Conservation (phyloP, 2,888 invertebrate species). For the Fabriciana adippe region DNA sequence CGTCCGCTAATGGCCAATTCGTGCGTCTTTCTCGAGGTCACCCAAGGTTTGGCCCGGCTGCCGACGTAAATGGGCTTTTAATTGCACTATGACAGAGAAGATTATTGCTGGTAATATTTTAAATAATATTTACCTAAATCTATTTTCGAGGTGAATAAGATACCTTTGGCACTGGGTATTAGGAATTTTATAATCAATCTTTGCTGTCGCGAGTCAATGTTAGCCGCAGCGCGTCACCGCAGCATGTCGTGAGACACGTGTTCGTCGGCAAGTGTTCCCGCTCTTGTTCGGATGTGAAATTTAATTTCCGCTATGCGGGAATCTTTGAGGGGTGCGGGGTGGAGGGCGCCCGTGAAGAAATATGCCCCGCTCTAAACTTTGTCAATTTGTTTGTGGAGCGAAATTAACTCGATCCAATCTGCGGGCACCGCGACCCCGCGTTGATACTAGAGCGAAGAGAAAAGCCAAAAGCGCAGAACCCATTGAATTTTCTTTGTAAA, state of each 20-base stretch:
- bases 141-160: slow-evolving; percentile 23
- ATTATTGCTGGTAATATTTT: slow-evolving; percentile 58
- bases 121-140: slow-evolving; percentile 30
- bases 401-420: slow-evolving; percentile 83
- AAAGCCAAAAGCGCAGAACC: slow-evolving; percentile 48
- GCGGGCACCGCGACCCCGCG: slow-evolving; percentile 71
- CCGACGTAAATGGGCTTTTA: slow-evolving; percentile 78
- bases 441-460: slow-evolving; percentile 48
- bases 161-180: not conserved
- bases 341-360: slow-evolving; percentile 68
- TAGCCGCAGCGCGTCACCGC: slow-evolving; percentile 53
- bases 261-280: slow-evolving; percentile 69
- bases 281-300: slow-evolving; percentile 82
- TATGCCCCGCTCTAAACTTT: slow-evolving; percentile 82
- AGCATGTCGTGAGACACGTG: slow-evolving; percentile 60
- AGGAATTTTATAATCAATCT: slow-evolving; percentile 54
- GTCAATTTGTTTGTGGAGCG: slow-evolving; percentile 83
- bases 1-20: slow-evolving; percentile 83
- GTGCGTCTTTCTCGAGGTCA: slow-evolving; percentile 78
- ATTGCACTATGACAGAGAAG: slow-evolving; percentile 80
- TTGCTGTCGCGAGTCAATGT: slow-evolving; percentile 47
- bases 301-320: slow-evolving; percentile 81
- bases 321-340: slow-evolving; percentile 66
- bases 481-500: slow-evolving; percentile 63
- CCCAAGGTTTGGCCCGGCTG: slow-evolving; percentile 73